phyloP scores from a whole-genome alignment of 2,888 invertebrate species.

The Apoderus coryli region DNA sequence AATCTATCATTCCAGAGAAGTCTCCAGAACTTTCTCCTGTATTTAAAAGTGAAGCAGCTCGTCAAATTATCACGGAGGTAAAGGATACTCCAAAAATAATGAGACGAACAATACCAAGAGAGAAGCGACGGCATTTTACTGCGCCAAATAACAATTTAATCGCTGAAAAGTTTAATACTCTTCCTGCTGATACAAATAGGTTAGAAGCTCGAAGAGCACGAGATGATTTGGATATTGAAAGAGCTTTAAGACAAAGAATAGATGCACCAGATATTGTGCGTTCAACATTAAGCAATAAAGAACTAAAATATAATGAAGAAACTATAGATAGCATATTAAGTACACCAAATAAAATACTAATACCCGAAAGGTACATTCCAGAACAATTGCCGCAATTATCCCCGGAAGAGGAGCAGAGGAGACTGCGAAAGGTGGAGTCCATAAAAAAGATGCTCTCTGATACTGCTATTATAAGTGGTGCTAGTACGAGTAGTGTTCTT shows the following conservation, averaged over 20 bases:
- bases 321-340: conserved; percentile 78
- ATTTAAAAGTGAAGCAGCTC: conserved; percentile 76
- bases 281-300: conserved; percentile 55
- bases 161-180: conserved; percentile 7
- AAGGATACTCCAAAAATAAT: conserved; percentile 25
- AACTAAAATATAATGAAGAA: conserved; percentile 55
- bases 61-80: conserved; percentile 76
- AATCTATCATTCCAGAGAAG: too few relatives aligned
- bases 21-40: conserved; percentile 59
- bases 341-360: conserved; percentile 79
- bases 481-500: conserved; percentile 24
- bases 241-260: conserved; percentile 57
- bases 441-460: conserved; percentile 83
- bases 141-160: conserved; percentile 48
- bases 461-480: conserved; percentile 37
- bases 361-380: conserved; percentile 84
- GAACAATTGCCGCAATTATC: conserved; percentile 78
- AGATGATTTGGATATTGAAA: conserved; percentile 78
- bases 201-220: conserved; percentile 44
- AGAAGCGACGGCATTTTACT: conserved; percentile 75
- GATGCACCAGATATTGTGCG: conserved; percentile 80
- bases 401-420: conserved; percentile 69
- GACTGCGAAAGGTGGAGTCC: conserved; percentile 77
- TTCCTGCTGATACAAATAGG: too few relatives aligned
- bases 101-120: conserved; percentile 59